These are phyloP conservation scores for Amblyopsis hoosieri DNA, from an alignment of 2,797 vertebrate species.

Conservation along the genomic window DNA sequence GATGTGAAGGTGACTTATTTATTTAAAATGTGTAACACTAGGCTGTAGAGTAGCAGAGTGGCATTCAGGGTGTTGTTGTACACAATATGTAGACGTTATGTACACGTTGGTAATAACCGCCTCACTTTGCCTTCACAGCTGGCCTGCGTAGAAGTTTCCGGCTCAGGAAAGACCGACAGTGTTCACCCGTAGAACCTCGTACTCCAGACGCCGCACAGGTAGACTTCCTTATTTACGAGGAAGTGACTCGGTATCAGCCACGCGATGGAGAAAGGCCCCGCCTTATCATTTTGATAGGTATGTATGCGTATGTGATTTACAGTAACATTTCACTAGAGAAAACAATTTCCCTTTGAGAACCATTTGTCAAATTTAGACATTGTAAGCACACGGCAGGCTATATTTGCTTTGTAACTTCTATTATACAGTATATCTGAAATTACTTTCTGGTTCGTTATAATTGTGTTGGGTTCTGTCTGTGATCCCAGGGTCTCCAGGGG, in stretches of 20 bases:
- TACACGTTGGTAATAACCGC: neutral
- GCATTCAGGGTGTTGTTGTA: neutral
- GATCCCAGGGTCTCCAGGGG: slow-evolving; percentile 86
- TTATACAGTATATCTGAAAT: neutral
- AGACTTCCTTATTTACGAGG: slow-evolving; percentile 89
- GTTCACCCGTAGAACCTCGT: slow-evolving; percentile 70
- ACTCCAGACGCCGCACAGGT: slow-evolving; percentile 55
- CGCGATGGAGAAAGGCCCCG: slow-evolving; percentile 83
- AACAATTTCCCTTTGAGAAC: too few species aligned
- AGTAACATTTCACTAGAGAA: neutral
- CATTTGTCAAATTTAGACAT: neutral
- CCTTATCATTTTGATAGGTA: slow-evolving; percentile 91
- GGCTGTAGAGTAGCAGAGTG: neutral
- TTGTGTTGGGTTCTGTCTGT: neutral
- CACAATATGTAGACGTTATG: neutral
- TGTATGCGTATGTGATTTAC: slow-evolving; percentile 5
- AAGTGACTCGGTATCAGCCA: slow-evolving; percentile 86
- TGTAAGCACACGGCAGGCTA: too few species aligned
- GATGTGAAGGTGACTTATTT: too few species aligned
- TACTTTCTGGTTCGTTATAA: neutral
- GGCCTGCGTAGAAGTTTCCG: slow-evolving; percentile 89
- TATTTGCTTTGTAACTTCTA: neutral
- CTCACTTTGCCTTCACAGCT: slow-evolving; percentile 66
- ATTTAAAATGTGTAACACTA: neutral
- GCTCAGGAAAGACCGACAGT: slow-evolving; percentile 81